Conservation (phyloP, 64 coral and sea anemone species). For the Cladopsammia gracilis region DNA sequence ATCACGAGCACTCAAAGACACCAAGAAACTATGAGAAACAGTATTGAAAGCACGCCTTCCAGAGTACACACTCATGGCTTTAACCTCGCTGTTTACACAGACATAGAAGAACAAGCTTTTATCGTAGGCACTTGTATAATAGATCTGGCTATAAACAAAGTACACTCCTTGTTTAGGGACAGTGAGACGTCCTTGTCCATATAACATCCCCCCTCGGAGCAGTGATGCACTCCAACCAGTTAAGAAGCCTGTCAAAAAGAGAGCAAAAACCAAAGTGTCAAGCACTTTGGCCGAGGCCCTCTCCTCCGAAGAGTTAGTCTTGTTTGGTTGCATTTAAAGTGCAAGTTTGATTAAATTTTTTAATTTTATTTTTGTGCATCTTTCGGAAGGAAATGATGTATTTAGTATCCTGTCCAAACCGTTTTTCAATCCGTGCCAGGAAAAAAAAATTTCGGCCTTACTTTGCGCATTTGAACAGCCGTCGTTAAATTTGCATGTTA, state of each 20-base stretch:
- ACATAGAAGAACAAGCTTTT: conserved; percentile 20
- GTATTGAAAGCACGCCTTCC: background rate
- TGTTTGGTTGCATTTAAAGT: no score
- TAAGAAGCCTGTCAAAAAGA: conserved; percentile 50
- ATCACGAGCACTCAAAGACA: background rate
- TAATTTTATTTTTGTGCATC: no score
- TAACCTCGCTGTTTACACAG: conserved; percentile 8
- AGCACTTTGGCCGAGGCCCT: conserved; percentile 40
- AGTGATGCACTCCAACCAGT: conserved; percentile 29
- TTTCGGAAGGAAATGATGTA: no score
- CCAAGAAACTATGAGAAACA: conserved; percentile 15
- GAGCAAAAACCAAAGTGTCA: conserved; percentile 45
- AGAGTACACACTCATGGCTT: background rate
- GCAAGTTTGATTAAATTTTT: no score
- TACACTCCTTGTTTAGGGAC: conserved; percentile 46
- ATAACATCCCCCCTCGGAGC: conserved; percentile 43
- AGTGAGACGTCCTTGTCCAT: conserved; percentile 38
- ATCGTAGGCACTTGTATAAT: background rate
- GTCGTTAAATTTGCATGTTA: no score
- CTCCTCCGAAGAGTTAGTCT: background rate
- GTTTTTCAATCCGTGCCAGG: no score
- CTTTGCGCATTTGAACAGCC: no score
- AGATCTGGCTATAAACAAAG: conserved; percentile 42
- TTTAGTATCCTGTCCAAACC: no score
- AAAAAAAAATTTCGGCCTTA: no score